phyloP scores from a whole-genome alignment of 2,888 invertebrate species.

The Enchytraeus crypticus region DNA sequence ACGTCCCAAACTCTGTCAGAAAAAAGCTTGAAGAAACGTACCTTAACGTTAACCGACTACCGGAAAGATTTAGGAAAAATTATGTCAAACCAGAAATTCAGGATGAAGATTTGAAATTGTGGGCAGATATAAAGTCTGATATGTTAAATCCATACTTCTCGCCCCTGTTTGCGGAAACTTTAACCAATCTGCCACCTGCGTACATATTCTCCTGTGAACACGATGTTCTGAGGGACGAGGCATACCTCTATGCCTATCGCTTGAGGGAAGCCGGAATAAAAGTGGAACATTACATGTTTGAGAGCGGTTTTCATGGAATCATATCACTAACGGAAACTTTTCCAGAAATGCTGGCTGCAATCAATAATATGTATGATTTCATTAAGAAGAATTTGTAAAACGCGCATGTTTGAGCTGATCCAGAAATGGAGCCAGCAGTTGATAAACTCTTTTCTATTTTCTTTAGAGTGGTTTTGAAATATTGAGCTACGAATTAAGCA shows the following conservation, averaged over 20 bases:
- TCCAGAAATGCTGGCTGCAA: background rate
- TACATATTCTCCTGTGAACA: conserved; percentile 1
- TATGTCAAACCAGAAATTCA: background rate
- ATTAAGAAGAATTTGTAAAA: too few relatives aligned
- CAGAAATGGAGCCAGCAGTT: too few relatives aligned
- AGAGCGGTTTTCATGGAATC: conserved; percentile 1
- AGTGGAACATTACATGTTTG: background rate
- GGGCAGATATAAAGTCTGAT: conserved; percentile 1
- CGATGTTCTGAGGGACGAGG: conserved; percentile 10
- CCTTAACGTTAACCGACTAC: too few relatives aligned
- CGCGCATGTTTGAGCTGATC: too few relatives aligned
- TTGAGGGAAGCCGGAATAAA: background rate
- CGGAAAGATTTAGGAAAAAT: background rate
- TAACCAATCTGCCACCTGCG: background rate
- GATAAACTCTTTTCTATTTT: too few relatives aligned
- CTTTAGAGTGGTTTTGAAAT: too few relatives aligned
- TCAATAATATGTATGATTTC: too few relatives aligned
- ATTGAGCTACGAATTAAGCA: too few relatives aligned
- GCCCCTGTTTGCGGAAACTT: conserved; percentile 1
- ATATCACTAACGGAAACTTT: background rate
- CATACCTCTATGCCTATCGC: conserved; percentile 1
- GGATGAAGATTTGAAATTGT: conserved; percentile 1
- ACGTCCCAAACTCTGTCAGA: too few relatives aligned
- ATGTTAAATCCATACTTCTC: background rate
- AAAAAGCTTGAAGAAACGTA: too few relatives aligned